phyloP scores from a whole-genome alignment of 2,113 vertebrate genomes.

The Ammodramus savannarum region DNA sequence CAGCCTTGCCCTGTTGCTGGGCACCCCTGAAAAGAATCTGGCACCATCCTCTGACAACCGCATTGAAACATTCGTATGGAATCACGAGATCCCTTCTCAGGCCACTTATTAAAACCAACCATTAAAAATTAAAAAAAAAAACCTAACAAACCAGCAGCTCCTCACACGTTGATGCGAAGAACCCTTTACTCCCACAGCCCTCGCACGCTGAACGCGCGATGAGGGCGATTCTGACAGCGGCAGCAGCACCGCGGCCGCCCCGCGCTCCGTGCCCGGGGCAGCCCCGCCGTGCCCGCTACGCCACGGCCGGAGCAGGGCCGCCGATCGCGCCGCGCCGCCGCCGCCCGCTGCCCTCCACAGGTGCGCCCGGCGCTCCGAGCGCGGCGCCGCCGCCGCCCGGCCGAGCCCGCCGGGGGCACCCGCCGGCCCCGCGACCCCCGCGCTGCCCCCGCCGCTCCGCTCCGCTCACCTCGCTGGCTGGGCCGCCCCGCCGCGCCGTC shows the following conservation, averaged over 20 bases:
- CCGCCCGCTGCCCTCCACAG: neutral
- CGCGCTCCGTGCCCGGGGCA: neutral
- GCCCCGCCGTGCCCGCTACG: neutral
- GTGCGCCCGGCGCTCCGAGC: no score
- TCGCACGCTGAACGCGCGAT: accelerated
- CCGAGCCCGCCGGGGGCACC: no score
- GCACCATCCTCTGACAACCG: no score
- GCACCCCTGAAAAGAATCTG: neutral
- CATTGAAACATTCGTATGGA: neutral
- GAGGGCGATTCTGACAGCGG: neutral
- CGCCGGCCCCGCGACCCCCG: no score
- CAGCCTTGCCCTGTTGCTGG: neutral
- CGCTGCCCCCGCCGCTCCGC: no score
- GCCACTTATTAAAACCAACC: neutral
- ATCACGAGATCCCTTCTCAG: neutral
- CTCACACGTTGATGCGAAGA: accelerated
- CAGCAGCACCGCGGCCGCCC: neutral
- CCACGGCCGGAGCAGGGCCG: neutral
- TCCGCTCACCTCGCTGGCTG: no score
- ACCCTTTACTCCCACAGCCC: neutral
- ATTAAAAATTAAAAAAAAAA: neutral
- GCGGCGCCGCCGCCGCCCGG: no score
- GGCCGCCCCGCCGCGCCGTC: no score
- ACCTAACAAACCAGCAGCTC: no score
- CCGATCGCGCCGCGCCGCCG: neutral